Evolutionary conservation across 2,888 invertebrate genomes (phyloP), one percentile per base, ranked within the genome.

Genomic region (Tenthredo livida): DNA sequence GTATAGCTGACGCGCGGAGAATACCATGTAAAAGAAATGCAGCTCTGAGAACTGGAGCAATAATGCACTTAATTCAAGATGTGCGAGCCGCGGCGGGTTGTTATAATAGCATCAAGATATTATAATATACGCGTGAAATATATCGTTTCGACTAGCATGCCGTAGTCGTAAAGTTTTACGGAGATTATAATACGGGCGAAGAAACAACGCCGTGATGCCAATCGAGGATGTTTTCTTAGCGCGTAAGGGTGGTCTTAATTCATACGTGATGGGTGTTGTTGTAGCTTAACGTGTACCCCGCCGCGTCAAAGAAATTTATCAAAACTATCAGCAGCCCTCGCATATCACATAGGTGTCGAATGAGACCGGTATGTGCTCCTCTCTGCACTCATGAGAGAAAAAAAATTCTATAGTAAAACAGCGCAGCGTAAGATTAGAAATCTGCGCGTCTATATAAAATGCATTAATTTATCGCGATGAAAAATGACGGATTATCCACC

Each of bases 251-350:
- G 83, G 47, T 70, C 83, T 92, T 93, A 93, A 93, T 93, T 93
- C 92, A 93, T 92, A 91, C 91, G 87, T 88, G 87, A 83, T 83
- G 83, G 70, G 90, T 93, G 93, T 93, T 93, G 92, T 92, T 93
- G 90, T 91, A 93, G 92, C 92, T 92, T 92, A 92, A 90, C n/a
- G 47, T 15, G n/a, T 54, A 47, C 3, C 40, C 33, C 33, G 2
- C 88, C n/a, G n/a, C n/a, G 88, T 88, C 89, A 88, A 89, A 87
- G 89, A 91, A 93, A 93, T 93, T 93, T 93, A 93, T 92, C 91
- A 91, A 92, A 92, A 92, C 50, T 33, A 77, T 77, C 47, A 77
- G 43, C 73, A 21, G 73, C 73, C n/a, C 54, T n/a, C 6, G 7
- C 7, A 3, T 54, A n/a, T 54, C 6, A n/a, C 7, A 29, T n/a